Evolutionary conservation across 2,888 invertebrate species (phyloP).

Genomic region (Drepana falcataria): DNA sequence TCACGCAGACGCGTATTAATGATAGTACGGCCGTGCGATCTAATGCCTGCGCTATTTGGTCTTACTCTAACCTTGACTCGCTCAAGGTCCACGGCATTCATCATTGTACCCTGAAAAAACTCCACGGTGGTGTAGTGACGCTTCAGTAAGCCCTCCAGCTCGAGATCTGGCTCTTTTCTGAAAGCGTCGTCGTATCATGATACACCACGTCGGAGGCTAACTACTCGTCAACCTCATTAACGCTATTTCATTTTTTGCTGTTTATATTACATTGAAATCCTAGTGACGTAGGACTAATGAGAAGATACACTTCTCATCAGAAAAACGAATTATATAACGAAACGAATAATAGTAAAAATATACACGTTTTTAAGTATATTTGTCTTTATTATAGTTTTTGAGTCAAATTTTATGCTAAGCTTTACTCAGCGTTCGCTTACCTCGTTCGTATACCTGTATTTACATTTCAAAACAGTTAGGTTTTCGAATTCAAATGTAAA

Average conservation of each 20-base stretch:
- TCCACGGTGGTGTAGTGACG: conserved; percentile 99
- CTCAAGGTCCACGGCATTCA: conserved; percentile 99
- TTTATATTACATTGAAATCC: not conserved
- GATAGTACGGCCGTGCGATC: conserved; percentile 76
- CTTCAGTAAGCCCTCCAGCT: conserved; percentile 99
- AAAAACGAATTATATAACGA: no score
- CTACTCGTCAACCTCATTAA: not conserved
- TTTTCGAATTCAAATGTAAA: no score
- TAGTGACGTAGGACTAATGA: not conserved
- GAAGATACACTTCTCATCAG: no score
- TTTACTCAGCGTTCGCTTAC: no score
- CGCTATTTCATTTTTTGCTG: not conserved
- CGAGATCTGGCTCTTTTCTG: conserved; percentile 99
- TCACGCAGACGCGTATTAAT: conserved; percentile 71
- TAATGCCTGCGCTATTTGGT: conserved; percentile 74
- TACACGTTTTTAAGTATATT: no score
- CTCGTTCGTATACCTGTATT: no score
- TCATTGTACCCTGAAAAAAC: conserved; percentile 99
- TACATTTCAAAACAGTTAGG: no score
- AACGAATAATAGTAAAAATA: no score
- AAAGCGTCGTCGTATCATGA: conserved; percentile 76
- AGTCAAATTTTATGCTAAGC: no score
- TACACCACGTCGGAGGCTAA: conserved; percentile 33
- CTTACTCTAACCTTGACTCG: conserved; percentile 96
- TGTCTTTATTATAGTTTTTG: no score